Evolutionary conservation across 1,140 invertebrate species (phyloP).

Genomic region (Drosophila virilis): DNA sequence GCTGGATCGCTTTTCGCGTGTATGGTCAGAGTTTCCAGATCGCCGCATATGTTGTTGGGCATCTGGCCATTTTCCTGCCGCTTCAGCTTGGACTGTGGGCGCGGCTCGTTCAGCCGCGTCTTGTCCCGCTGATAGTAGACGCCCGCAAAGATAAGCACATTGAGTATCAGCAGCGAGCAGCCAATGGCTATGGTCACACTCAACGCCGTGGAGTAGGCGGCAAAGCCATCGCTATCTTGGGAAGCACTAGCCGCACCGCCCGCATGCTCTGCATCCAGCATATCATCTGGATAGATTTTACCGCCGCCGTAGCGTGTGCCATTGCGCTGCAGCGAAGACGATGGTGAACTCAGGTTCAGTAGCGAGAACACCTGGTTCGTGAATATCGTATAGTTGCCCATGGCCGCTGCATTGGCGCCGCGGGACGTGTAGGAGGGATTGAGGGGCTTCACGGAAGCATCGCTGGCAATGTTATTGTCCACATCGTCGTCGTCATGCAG

Average conservation of each 20-base stretch:
- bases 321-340: slow-evolving; percentile 76
- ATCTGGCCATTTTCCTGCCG: slow-evolving; percentile 93
- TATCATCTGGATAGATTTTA: slow-evolving; percentile 73
- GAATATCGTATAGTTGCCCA: slow-evolving; percentile 81
- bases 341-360: slow-evolving; percentile 80
- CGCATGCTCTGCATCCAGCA: slow-evolving; percentile 76
- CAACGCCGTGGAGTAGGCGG: slow-evolving; percentile 93
- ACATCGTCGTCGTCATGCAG: slow-evolving; percentile 89
- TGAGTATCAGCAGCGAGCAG: slow-evolving; percentile 94
- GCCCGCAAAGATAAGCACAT: slow-evolving; percentile 96
- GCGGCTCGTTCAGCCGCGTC: slow-evolving; percentile 88
- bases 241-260: slow-evolving; percentile 85
- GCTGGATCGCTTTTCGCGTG: slow-evolving; percentile 88
- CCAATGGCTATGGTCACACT: slow-evolving; percentile 98
- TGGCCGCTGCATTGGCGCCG: slow-evolving; percentile 84
- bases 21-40: slow-evolving; percentile 89
- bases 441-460: slow-evolving; percentile 85
- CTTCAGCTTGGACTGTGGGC: slow-evolving; percentile 87
- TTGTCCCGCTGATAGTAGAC: slow-evolving; percentile 97
- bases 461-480: slow-evolving; percentile 85
- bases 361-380: slow-evolving; percentile 83
- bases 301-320: slow-evolving; percentile 59
- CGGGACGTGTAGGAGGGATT: slow-evolving; percentile 84
- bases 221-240: slow-evolving; percentile 92
- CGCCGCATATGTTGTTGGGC: slow-evolving; percentile 93